A percentile compares a stretch with the other conserved stretches of the same genome.
These are phyloP conservation scores for Lates japonicus DNA, from an alignment of 2,797 vertebrate genomes.

Conservation along the genomic window DNA sequence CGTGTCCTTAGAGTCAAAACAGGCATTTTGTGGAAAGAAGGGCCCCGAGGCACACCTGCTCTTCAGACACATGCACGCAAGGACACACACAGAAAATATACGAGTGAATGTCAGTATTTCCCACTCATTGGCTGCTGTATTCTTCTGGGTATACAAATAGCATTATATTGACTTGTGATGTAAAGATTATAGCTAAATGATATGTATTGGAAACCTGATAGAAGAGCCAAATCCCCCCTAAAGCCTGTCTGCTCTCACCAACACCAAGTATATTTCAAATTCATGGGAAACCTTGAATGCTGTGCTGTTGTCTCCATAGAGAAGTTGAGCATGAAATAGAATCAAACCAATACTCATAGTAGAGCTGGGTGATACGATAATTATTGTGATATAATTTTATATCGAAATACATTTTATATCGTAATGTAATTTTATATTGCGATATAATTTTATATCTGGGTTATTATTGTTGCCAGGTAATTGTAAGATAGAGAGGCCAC, in stretches of 20 bases:
- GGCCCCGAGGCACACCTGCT: background rate
- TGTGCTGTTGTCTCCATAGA: no score
- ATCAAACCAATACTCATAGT: no score
- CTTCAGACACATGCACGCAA: background rate
- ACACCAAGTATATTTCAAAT: no score
- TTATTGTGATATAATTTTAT: no score
- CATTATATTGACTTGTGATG: background rate
- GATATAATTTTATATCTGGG: no score
- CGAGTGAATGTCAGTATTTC: background rate
- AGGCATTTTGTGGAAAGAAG: constrained; percentile 12
- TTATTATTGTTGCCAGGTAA: background rate
- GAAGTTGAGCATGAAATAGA: no score
- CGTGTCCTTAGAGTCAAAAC: constrained; percentile 59
- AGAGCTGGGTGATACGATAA: no score
- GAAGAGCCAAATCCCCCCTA: background rate
- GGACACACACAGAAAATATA: background rate
- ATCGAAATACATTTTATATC: no score
- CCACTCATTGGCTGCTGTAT: background rate
- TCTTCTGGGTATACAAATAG: background rate
- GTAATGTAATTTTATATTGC: no score
- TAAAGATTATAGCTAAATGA: background rate
- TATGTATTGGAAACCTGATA: background rate
- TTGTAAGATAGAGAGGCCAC: background rate
- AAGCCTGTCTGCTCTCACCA: background rate
- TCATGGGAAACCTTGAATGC: no score